These are phyloP conservation scores for Peromyscus nudipes DNA, from an alignment of 2,797 vertebrate species.

Conservation along the genomic window DNA sequence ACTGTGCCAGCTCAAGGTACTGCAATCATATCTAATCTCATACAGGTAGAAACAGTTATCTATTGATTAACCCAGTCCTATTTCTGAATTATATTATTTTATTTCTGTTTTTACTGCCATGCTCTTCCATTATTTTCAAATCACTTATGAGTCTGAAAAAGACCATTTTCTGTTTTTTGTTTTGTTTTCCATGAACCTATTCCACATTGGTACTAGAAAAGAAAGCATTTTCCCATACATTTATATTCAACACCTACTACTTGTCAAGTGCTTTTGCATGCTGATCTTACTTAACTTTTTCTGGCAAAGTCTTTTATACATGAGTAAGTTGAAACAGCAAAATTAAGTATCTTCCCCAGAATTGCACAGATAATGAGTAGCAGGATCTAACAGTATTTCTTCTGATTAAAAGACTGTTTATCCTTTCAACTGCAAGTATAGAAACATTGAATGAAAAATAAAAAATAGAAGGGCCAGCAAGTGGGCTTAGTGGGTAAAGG, in stretches of 20 bases:
- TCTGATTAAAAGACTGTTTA: background rate
- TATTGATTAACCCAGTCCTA: background rate
- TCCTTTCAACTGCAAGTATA: background rate
- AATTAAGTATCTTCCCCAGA: constrained; percentile 41
- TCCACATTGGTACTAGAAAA: constrained; percentile 41
- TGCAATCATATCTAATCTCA: constrained; percentile 2
- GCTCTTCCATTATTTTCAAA: constrained; percentile 52
- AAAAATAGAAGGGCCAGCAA: background rate
- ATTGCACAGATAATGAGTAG: background rate
- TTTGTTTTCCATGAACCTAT: constrained; percentile 23
- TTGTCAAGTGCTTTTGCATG: constrained; percentile 35
- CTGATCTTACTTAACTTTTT: constrained; percentile 49
- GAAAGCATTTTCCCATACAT: constrained; percentile 44
- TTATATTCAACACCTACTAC: background rate
- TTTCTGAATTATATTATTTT: constrained; percentile 26
- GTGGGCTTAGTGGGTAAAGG: background rate
- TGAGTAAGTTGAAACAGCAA: constrained; percentile 35
- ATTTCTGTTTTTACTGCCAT: constrained; percentile 51
- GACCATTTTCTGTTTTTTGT: constrained; percentile 12
- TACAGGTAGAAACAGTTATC: constrained; percentile 41
- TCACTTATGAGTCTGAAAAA: constrained; percentile 28
- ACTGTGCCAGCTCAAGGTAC: background rate
- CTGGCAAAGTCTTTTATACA: constrained; percentile 6
- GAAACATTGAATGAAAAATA: background rate
- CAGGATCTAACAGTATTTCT: background rate